These are phyloP conservation scores for Trissonchulus latispiculum DNA, from an alignment of 2,888 invertebrate species.

Conservation along the genomic window DNA sequence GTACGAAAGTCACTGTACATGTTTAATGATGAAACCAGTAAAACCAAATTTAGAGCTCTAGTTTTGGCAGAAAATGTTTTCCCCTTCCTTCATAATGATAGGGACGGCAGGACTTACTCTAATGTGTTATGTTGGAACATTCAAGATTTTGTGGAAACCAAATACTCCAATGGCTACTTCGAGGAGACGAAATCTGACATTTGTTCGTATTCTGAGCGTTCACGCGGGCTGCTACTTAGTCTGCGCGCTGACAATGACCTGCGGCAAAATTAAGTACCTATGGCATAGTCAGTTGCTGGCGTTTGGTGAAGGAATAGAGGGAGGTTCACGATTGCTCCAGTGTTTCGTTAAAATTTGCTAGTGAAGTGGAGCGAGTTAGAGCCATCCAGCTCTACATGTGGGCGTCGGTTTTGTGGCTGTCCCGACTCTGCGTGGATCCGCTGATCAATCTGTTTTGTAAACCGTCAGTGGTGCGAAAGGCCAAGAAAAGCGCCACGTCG, in stretches of 20 bases:
- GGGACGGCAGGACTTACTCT: background rate
- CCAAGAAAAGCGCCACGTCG: too few relatives aligned
- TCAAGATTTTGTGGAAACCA: background rate
- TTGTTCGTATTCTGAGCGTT: background rate
- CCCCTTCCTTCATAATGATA: background rate
- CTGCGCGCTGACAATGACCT: background rate
- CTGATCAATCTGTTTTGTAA: background rate
- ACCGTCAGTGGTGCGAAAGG: too few relatives aligned
- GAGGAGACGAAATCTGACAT: background rate
- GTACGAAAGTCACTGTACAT: background rate
- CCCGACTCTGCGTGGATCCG: background rate
- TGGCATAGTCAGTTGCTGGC: background rate
- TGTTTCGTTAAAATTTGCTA: background rate
- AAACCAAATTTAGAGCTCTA: background rate
- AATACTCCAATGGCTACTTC: background rate
- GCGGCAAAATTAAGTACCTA: background rate
- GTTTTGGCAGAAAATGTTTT: background rate
- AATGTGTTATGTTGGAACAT: background rate
- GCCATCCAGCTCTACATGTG: background rate
- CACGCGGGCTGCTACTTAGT: background rate
- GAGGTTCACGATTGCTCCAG: background rate
- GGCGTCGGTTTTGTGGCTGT: background rate
- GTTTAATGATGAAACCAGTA: background rate
- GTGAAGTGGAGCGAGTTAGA: background rate
- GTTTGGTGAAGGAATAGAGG: background rate